Evolutionary conservation across 1,140 invertebrate species (phyloP), one percentile per base, ranked within the genome.

Genomic region (Lethocerus indicus): DNA sequence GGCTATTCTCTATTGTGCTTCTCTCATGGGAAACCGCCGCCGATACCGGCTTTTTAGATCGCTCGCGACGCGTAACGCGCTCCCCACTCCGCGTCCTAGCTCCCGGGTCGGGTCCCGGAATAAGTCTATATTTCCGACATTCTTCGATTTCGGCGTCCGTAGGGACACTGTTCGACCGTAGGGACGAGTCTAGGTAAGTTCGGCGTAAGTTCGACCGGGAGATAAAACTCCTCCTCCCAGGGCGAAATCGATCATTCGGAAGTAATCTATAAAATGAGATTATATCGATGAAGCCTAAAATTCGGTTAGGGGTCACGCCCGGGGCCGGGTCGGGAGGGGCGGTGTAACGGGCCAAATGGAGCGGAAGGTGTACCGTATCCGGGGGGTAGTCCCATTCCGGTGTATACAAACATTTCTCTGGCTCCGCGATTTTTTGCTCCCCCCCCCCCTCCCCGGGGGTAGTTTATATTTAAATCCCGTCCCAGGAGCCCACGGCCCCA

Each of bases 191-290:
- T n/a, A n/a, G n/a, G n/a, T n/a, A n/a, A n/a, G n/a, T n/a, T n/a
- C n/a, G n/a, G n/a, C n/a, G n/a, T n/a, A n/a, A n/a, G n/a, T n/a
- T n/a, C n/a, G n/a, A n/a, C n/a, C n/a, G n/a, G n/a, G n/a, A n/a
- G n/a, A n/a, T n/a, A 44, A 6, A 9, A 7, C 18, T 26, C 42
- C 42, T 24, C 23, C 42, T 44, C n/a, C n/a, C n/a, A n/a, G n/a
- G n/a, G n/a, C n/a, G n/a, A n/a, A n/a, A n/a, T n/a, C n/a, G n/a
- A n/a, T n/a, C n/a, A n/a, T n/a, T n/a, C n/a, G n/a, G n/a, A n/a
- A n/a, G n/a, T n/a, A n/a, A n/a, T n/a, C n/a, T n/a, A 49, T 49
- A 39, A 49, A 49, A 49, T 49, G 47, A 39, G 47, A 49, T 49
- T 49, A 49, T 39, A 49, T 39, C 47, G 40, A 49, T 49, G 47